phyloP scores from a whole-genome alignment of 1,140 invertebrate genomes.

The Agrilus planipennis region DNA sequence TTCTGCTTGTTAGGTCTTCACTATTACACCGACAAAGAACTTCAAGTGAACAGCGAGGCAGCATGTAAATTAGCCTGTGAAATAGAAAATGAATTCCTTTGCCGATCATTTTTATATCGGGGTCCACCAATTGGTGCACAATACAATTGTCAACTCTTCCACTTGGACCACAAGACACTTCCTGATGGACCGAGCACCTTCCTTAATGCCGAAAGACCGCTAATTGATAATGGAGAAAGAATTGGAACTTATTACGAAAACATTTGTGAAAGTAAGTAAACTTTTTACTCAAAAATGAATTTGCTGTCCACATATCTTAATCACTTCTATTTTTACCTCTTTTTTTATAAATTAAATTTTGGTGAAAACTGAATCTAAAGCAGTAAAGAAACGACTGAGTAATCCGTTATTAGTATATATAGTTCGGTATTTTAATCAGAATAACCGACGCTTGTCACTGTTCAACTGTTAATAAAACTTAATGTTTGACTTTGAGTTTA shows the following conservation, averaged over 20 bases:
- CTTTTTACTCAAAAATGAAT: no score
- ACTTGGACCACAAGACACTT: slow-evolving; percentile 82
- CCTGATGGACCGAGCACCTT: slow-evolving; percentile 86
- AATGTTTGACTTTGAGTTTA: no score
- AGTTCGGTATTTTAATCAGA: no score
- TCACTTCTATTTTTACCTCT: no score
- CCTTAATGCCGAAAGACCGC: slow-evolving; percentile 72
- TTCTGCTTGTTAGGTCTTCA: no score
- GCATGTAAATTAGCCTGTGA: slow-evolving; percentile 82
- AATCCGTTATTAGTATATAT: no score
- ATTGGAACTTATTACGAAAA: slow-evolving; percentile 85
- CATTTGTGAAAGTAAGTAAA: slow-evolving; percentile 58
- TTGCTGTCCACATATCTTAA: no score
- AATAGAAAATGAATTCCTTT: slow-evolving; percentile 86
- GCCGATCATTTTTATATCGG: slow-evolving; percentile 78
- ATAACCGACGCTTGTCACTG: no score
- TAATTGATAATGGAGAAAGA: slow-evolving; percentile 82
- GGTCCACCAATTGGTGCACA: slow-evolving; percentile 58
- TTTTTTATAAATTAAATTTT: no score
- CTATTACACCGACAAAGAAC: slow-evolving; percentile 87
- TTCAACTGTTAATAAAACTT: no score
- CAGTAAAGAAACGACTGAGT: no score
- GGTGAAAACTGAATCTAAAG: no score
- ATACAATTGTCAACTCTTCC: slow-evolving; percentile 86
- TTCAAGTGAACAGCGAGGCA: slow-evolving; percentile 71